Evolutionary conservation across 2,113 vertebrate species (phyloP).

Genomic region (Cinclus mexicanus): DNA sequence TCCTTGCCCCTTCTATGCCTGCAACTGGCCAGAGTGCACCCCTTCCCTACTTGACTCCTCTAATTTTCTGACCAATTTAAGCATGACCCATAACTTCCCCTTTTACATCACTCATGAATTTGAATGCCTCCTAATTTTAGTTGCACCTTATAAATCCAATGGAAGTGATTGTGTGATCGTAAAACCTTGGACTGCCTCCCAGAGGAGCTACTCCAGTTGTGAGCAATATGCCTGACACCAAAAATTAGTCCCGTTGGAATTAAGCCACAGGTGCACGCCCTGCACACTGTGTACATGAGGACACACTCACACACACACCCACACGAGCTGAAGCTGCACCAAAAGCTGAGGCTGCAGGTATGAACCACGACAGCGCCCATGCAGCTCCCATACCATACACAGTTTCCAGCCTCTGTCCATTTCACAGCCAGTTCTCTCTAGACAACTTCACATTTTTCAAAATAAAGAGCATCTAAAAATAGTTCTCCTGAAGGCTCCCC

Average conservation of each 20-base stretch:
- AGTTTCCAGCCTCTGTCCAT: background rate
- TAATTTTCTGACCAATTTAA: conserved; percentile 53
- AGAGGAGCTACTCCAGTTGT: background rate
- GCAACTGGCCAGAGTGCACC: background rate
- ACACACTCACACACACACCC: background rate
- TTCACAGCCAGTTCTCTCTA: background rate
- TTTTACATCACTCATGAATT: background rate
- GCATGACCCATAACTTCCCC: background rate
- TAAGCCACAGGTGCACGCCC: background rate
- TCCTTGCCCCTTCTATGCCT: background rate
- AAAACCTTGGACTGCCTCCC: conserved; percentile 1
- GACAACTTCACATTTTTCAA: background rate
- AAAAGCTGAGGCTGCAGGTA: background rate
- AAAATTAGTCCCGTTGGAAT: background rate
- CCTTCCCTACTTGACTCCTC: background rate
- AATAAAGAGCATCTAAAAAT: background rate
- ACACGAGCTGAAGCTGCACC: background rate
- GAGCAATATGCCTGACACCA: background rate
- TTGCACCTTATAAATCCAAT: conserved; percentile 36
- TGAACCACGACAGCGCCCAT: fast-evolving
- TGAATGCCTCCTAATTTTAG: background rate
- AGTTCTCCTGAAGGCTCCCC: background rate
- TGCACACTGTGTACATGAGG: background rate
- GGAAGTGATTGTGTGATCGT: background rate
- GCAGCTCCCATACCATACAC: background rate